Percentiles rank a stretch among this genome's conserved stretches.
Conservation (phyloP, 2,888 invertebrate genomes). For the Cactoblastis cactorum region DNA sequence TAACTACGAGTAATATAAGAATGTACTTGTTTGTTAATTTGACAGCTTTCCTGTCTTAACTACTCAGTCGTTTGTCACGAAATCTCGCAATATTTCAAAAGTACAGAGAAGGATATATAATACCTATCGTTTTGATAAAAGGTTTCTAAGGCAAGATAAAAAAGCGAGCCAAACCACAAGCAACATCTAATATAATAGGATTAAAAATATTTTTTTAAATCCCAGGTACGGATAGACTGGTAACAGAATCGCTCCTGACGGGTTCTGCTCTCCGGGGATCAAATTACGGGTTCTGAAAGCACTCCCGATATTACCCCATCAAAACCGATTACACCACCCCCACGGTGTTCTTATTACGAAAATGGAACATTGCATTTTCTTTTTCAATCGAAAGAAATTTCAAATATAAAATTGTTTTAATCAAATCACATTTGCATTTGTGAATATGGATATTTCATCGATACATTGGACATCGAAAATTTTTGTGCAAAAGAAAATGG, state of each 20-base stretch:
- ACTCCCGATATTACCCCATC: slow-evolving; percentile 41
- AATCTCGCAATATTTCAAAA: no score
- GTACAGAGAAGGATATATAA: no score
- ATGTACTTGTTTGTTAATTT: no score
- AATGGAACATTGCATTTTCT: neutral
- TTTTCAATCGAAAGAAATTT: neutral
- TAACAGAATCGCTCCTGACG: slow-evolving; percentile 33
- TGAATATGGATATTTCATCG: neutral
- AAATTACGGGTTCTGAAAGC: slow-evolving; percentile 36
- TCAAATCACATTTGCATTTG: neutral
- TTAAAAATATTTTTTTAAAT: neutral
- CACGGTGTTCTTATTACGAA: neutral
- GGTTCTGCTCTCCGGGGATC: slow-evolving; percentile 31
- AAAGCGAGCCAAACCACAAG: no score
- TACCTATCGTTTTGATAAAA: no score
- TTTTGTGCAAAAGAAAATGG: neutral
- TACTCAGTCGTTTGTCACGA: no score
- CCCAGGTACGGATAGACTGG: slow-evolving; percentile 13
- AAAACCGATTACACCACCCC: slow-evolving; percentile 29
- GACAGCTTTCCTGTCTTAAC: no score
- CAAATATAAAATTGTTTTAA: neutral
- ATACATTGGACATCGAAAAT: neutral
- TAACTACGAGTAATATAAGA: no score
- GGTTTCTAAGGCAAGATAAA: no score
- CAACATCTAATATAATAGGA: no score